Evolutionary conservation across 2,888 invertebrate genomes (phyloP).

Genomic region (Eupithecia subfuscata): DNA sequence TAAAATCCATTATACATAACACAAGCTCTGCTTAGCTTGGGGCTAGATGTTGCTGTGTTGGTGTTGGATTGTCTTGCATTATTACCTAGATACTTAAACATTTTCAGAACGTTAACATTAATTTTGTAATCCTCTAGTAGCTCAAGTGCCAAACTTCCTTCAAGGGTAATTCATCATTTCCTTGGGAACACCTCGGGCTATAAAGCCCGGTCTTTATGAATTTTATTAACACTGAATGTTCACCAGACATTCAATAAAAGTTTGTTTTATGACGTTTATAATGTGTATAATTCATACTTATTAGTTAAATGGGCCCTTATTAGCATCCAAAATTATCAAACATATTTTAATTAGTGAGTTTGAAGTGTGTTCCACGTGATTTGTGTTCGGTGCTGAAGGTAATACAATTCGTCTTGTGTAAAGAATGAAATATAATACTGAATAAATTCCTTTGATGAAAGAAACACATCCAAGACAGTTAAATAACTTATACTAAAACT

Average conservation of each 20-base stretch:
- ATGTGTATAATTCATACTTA: conserved; percentile 41
- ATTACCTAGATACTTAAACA: background rate
- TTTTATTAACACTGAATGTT: conserved; percentile 29
- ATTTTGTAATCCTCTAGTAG: background rate
- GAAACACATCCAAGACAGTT: background rate
- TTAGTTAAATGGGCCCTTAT: conserved; percentile 41
- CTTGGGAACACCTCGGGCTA: conserved; percentile 15
- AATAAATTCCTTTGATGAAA: conserved; percentile 17
- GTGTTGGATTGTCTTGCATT: too few relatives aligned
- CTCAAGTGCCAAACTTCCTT: conserved; percentile 6
- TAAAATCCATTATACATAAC: background rate
- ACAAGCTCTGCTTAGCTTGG: background rate
- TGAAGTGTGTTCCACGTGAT: conserved; percentile 39
- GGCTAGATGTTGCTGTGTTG: too few relatives aligned
- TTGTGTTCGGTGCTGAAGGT: conserved; percentile 36
- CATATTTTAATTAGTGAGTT: conserved; percentile 46
- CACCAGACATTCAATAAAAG: conserved; percentile 27
- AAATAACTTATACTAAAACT: background rate
- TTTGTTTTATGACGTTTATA: conserved; percentile 33
- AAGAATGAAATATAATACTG: conserved; percentile 30
- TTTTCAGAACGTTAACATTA: background rate
- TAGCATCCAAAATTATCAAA: conserved; percentile 46
- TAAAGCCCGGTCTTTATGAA: conserved; percentile 27
- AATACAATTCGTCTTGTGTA: conserved; percentile 32
- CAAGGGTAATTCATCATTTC: conserved; percentile 24